A percentile compares a stretch with the other conserved stretches of the same genome.
Conservation (phyloP, 2,888 invertebrate genomes). For the Resseliella maxima region DNA sequence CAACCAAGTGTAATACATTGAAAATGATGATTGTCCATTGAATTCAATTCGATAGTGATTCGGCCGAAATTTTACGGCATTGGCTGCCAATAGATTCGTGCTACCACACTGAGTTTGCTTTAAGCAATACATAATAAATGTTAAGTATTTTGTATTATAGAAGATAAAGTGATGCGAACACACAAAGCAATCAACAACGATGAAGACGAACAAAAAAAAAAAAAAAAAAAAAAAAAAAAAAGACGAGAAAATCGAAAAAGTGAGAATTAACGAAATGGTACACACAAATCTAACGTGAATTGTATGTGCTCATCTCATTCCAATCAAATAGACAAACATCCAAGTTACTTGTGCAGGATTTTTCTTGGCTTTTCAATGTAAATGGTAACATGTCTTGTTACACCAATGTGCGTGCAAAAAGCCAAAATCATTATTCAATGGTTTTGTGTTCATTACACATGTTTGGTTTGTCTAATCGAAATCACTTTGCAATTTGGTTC, state of each 20-base stretch:
- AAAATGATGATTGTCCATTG: slow-evolving; percentile 45
- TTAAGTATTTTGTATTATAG: slow-evolving; percentile 11
- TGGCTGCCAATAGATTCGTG: slow-evolving; percentile 1
- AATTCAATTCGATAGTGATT: slow-evolving; percentile 20
- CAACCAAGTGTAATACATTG: not conserved
- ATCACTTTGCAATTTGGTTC: slow-evolving; percentile 14
- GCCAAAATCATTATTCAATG: too few relatives aligned
- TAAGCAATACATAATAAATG: slow-evolving; percentile 38
- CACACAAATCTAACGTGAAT: slow-evolving; percentile 7
- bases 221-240: not conserved
- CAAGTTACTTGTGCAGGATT: not conserved
- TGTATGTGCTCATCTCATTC: not conserved
- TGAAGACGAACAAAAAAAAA: not conserved
- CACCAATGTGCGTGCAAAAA: too few relatives aligned
- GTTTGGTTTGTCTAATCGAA: slow-evolving; percentile 10
- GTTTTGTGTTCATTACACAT: slow-evolving; percentile 17
- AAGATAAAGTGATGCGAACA: slow-evolving; percentile 14
- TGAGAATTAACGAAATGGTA: not conserved
- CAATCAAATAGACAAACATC: not conserved
- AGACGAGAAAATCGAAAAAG: not conserved
- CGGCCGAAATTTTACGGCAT: slow-evolving; percentile 47
- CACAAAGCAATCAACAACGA: not conserved
- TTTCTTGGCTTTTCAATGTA: not conserved
- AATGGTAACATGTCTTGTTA: slow-evolving; percentile 28
- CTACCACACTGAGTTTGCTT: slow-evolving; percentile 35